Evolutionary conservation across 2,113 vertebrate species (phyloP).

Genomic region (Sorex araneus): DNA sequence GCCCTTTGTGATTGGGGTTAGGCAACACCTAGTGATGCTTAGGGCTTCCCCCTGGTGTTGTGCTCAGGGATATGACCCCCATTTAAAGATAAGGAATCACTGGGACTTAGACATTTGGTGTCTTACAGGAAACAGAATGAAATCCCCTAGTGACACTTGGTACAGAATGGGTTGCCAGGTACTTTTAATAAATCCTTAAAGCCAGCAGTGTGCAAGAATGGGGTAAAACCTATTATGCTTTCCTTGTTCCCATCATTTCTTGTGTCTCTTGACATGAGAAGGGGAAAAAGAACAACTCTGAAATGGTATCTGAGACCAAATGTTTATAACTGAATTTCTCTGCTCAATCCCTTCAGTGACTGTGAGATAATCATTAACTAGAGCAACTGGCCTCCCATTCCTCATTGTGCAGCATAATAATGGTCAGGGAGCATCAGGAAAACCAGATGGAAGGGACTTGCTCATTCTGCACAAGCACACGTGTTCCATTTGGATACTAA

Average conservation of each 20-base stretch:
- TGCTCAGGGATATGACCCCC: not conserved
- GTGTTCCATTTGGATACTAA: conserved; percentile 55
- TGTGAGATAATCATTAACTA: conserved; percentile 49
- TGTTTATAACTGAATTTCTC: conserved; percentile 67
- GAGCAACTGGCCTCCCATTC: conserved; percentile 14
- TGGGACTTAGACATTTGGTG: conserved; percentile 17
- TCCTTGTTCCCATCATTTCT: conserved; percentile 51
- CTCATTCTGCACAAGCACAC: conserved; percentile 63
- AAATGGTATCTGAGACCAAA: conserved; percentile 60
- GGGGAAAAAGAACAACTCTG: conserved; percentile 53
- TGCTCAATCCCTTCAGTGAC: conserved; percentile 31
- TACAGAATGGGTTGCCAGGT: conserved; percentile 44
- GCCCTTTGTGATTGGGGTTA: too few species aligned
- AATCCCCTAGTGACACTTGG: conserved; percentile 28
- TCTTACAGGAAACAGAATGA: conserved; percentile 55
- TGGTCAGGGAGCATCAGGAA: conserved; percentile 68
- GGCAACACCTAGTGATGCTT: too few species aligned
- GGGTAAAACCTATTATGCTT: conserved; percentile 71
- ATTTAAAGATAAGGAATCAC: conserved; percentile 51
- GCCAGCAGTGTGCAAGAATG: conserved; percentile 20
- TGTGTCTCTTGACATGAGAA: conserved; percentile 63
- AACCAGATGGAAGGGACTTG: conserved; percentile 63
- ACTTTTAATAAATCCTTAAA: conserved; percentile 70
- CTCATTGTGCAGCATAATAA: conserved; percentile 48
- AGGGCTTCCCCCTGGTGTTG: too few species aligned